phyloP scores from a whole-genome alignment of 2,797 vertebrate genomes.

The Sardinella longiceps region DNA sequence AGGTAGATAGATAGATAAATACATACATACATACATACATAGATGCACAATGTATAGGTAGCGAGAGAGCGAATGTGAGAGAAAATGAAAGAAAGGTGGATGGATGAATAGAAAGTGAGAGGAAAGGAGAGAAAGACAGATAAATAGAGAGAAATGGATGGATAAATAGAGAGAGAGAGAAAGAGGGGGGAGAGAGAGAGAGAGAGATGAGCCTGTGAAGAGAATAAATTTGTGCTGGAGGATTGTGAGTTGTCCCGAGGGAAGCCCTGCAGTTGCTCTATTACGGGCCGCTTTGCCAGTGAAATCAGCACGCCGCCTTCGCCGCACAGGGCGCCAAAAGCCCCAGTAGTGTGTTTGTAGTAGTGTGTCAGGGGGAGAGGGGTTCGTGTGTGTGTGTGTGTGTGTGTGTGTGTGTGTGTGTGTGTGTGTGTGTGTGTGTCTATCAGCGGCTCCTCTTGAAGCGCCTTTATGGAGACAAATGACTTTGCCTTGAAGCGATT shows the following conservation, averaged over 20 bases:
- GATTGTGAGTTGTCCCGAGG: constrained; percentile 15
- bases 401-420: neutral
- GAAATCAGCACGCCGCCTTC: neutral
- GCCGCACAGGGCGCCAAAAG: neutral
- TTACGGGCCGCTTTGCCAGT: neutral
- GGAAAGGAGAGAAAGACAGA: neutral
- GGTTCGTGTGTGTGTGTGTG: neutral
- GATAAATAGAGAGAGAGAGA: neutral
- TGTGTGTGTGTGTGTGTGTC: neutral
- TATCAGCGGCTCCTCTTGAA: constrained; percentile 7
- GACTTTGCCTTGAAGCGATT: constrained; percentile 18
- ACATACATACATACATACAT: neutral
- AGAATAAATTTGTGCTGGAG: neutral
- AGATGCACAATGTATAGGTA: neutral
- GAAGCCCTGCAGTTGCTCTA: neutral
- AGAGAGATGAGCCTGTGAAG: neutral
- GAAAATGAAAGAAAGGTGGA: neutral
- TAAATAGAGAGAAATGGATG: neutral
- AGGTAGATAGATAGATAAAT: neutral
- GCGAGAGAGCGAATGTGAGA: neutral
- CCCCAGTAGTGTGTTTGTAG: neutral
- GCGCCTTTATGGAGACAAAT: constrained; percentile 22
- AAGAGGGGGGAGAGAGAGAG: neutral
- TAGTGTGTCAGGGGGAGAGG: neutral
- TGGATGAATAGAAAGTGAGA: neutral